Evolutionary conservation across 1,140 invertebrate genomes (phyloP).

Genomic region (Phthorimaea operculella): DNA sequence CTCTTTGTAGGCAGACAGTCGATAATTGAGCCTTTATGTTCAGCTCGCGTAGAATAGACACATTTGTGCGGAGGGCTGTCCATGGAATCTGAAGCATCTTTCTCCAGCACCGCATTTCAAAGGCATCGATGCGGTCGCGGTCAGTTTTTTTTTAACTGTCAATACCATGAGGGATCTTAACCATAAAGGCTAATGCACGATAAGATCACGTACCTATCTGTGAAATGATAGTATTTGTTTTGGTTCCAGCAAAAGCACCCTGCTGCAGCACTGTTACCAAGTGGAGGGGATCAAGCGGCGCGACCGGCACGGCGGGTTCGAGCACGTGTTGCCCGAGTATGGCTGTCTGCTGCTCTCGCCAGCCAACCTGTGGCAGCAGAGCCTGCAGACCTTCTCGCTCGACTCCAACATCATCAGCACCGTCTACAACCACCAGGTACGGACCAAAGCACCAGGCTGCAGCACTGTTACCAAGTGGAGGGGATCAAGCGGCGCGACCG

Average conservation of each 20-base stretch:
- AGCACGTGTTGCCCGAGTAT: constrained; percentile 84
- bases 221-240: too few relatives aligned
- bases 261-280: constrained; percentile 87
- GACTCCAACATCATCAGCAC: constrained; percentile 84
- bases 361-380: constrained; percentile 92
- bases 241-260: constrained; percentile 69
- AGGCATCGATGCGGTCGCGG: too few relatives aligned
- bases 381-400: constrained; percentile 78
- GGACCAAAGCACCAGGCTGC: constrained; percentile 73
- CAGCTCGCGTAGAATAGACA: too few relatives aligned
- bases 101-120: too few relatives aligned
- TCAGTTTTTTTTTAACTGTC: too few relatives aligned
- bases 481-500: constrained; percentile 75
- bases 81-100: too few relatives aligned
- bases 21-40: too few relatives aligned
- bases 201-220: too few relatives aligned
- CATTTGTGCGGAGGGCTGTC: too few relatives aligned
- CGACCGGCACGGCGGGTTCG: constrained; percentile 61
- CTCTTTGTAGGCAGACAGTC: too few relatives aligned
- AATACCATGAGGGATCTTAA: too few relatives aligned
- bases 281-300: constrained; percentile 81
- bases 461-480: constrained; percentile 90
- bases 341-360: constrained; percentile 93
- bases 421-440: constrained; percentile 83
- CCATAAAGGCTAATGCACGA: too few relatives aligned